A percentile compares a stretch with the other conserved stretches of the same genome.
phyloP scores from a whole-genome alignment of 2,113 vertebrate species.

The Gymnarchus niloticus region DNA sequence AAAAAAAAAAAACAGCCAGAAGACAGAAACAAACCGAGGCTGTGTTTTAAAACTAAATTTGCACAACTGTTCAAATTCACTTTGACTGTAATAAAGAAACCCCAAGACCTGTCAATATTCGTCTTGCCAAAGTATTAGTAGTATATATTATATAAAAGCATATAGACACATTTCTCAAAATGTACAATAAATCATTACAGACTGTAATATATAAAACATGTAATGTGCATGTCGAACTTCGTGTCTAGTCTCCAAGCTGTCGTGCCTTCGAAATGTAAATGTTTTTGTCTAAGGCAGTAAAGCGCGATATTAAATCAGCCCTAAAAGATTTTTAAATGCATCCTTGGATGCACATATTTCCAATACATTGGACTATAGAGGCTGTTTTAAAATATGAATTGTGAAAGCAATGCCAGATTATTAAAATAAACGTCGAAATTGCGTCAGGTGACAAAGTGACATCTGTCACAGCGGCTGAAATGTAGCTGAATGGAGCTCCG shows the following conservation, averaged over 20 bases:
- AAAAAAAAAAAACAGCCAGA: neutral
- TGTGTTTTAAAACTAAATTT: neutral
- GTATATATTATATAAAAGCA: neutral
- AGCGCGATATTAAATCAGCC: neutral
- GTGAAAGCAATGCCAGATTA: neutral
- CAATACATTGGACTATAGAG: neutral
- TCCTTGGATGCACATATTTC: neutral
- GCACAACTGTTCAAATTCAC: neutral
- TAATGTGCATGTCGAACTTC: neutral
- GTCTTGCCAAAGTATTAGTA: neutral
- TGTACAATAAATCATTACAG: neutral
- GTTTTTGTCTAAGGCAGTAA: neutral
- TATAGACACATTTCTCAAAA: neutral
- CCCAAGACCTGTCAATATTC: neutral
- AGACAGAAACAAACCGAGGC: neutral
- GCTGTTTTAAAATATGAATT: conserved; percentile 18
- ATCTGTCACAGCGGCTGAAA: conserved; percentile 18
- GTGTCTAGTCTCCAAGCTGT: neutral
- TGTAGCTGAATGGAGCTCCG: conserved; percentile 15
- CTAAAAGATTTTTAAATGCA: neutral
- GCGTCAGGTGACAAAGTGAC: conserved; percentile 9
- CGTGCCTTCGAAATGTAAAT: neutral
- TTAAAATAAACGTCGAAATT: neutral
- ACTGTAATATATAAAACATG: neutral
- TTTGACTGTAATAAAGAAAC: neutral